These are phyloP conservation scores for Melanotus villosus DNA, from an alignment of 2,888 invertebrate species.

Conservation along the genomic window DNA sequence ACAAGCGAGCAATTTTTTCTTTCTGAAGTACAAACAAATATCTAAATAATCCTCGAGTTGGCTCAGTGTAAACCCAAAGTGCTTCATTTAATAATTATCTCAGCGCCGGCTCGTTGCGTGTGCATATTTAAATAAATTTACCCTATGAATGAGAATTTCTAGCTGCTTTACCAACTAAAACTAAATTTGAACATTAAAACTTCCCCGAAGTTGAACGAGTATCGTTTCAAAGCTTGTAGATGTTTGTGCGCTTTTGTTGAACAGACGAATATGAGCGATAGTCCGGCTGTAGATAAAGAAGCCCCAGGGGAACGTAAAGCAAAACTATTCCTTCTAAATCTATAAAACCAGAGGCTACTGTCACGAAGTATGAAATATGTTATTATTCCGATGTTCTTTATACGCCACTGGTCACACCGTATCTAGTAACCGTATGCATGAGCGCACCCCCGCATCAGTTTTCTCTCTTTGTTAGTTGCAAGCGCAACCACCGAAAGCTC, in stretches of 20 bases:
- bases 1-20: too few relatives aligned
- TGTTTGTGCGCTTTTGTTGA: conserved; percentile 8
- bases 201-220: neutral
- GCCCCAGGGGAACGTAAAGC: conserved; percentile 26
- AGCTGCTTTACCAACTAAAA: conserved; percentile 8
- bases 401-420: conserved; percentile 37
- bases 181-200: conserved; percentile 3
- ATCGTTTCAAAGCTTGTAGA: neutral
- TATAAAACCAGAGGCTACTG: conserved; percentile 45
- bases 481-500: conserved; percentile 23
- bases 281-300: conserved; percentile 27
- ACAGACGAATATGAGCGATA: conserved; percentile 17
- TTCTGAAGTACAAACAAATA: too few relatives aligned
- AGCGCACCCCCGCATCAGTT: conserved; percentile 30
- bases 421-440: conserved; percentile 37
- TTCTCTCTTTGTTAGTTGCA: conserved; percentile 30
- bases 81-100: neutral
- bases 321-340: conserved; percentile 34
- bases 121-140: conserved; percentile 15
- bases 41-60: too few relatives aligned
- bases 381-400: conserved; percentile 46
- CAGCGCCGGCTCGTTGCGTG: neutral
- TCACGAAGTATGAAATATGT: conserved; percentile 42
- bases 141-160: neutral
- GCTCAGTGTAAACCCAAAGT: neutral